phyloP scores from a whole-genome alignment of 2,113 vertebrate species.

The Ursus arctos region DNA sequence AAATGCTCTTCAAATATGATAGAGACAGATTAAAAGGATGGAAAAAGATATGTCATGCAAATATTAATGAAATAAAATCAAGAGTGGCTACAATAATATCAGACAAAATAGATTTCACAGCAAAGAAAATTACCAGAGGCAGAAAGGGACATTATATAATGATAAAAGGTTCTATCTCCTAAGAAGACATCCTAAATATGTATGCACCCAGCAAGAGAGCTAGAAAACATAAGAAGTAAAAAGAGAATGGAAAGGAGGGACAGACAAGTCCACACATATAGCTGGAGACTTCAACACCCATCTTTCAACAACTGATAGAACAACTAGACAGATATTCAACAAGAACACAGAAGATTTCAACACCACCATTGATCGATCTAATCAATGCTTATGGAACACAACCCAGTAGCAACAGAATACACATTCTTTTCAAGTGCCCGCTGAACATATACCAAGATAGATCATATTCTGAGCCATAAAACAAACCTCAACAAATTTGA shows the following conservation, averaged over 20 bases:
- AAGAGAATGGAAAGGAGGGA: background rate
- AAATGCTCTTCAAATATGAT: background rate
- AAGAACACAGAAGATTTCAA: background rate
- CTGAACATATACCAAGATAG: background rate
- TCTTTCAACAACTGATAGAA: background rate
- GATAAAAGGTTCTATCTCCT: background rate
- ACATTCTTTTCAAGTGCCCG: background rate
- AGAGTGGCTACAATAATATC: background rate
- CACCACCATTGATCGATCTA: background rate
- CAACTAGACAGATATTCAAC: background rate
- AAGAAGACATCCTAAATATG: background rate
- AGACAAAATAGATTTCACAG: background rate
- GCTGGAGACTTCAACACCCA: background rate
- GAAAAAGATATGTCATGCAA: background rate
- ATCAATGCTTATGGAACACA: background rate
- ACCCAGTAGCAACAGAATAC: background rate
- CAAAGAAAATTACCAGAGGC: background rate
- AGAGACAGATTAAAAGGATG: background rate
- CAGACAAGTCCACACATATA: background rate
- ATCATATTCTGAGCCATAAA: background rate
- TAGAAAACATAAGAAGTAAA: background rate
- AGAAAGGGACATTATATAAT: background rate
- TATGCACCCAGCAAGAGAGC: background rate
- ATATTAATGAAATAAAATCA: slow-evolving; percentile 2
- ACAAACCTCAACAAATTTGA: background rate